phyloP scores from a whole-genome alignment of 1,140 invertebrate species.

The Paraescarpia echinospica region DNA sequence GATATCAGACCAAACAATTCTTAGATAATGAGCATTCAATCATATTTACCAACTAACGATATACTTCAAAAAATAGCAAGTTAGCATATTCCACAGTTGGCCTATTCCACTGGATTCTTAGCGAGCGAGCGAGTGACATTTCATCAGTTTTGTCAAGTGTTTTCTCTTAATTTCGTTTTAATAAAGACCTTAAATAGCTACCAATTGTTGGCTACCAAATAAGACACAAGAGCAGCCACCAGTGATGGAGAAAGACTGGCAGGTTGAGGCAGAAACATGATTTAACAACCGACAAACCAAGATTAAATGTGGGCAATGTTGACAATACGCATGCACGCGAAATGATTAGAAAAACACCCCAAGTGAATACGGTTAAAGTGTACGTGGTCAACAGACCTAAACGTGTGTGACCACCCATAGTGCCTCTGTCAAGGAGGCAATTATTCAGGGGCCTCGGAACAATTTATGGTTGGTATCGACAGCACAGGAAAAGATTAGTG shows the following conservation, averaged over 20 bases:
- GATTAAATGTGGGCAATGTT: background rate
- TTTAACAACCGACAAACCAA: background rate
- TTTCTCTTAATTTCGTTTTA: no score
- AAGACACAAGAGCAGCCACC: background rate
- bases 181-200: no score
- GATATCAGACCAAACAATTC: background rate
- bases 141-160: no score
- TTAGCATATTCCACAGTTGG: background rate
- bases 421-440: background rate
- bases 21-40: background rate
- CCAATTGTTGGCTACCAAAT: background rate
- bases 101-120: background rate
- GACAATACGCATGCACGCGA: background rate
- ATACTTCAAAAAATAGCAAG: constrained; percentile 1
- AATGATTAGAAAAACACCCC: background rate
- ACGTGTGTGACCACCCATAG: background rate
- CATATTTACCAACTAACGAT: background rate
- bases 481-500: background rate
- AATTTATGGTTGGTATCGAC: background rate
- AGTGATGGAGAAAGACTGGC: background rate
- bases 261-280: background rate
- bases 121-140: no score
- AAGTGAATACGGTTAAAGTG: background rate
- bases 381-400: background rate
- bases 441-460: background rate